Percentiles rank a stretch among this genome's conserved stretches.
Evolutionary conservation across 2,888 invertebrate genomes (phyloP).

Genomic region (Orchesellides sinensis): DNA sequence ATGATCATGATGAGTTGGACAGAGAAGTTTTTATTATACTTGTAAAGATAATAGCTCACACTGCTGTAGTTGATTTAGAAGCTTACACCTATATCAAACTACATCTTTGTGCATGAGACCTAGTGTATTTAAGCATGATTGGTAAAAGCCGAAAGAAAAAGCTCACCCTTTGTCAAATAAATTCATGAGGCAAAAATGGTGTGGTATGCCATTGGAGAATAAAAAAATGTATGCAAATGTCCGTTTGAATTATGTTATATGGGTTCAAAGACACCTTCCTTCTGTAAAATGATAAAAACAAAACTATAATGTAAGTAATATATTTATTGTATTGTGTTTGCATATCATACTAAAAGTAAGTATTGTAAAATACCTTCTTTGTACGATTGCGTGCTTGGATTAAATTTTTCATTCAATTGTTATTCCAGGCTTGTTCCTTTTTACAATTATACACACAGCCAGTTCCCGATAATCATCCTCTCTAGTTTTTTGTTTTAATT

Average conservation of each 20-base stretch:
- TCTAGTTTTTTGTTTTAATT: neutral
- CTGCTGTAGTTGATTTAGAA: neutral
- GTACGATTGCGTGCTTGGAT: slow-evolving; percentile 22
- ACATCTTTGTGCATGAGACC: too few relatives aligned
- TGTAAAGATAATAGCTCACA: neutral
- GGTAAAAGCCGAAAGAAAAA: neutral
- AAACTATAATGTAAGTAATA: neutral
- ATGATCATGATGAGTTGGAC: neutral
- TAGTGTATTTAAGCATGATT: neutral
- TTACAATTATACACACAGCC: neutral
- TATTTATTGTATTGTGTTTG: neutral
- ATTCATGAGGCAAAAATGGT: neutral
- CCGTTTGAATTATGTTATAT: slow-evolving; percentile 32
- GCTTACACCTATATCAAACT: too few relatives aligned
- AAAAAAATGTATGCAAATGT: neutral
- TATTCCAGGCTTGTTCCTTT: neutral
- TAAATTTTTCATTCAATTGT: slow-evolving; percentile 25
- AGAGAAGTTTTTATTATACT: neutral
- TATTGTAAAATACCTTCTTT: neutral
- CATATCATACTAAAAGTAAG: too few relatives aligned
- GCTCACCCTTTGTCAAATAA: too few relatives aligned
- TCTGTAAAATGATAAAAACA: neutral
- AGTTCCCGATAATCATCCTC: neutral
- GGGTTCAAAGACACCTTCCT: slow-evolving; percentile 49
- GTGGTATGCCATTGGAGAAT: neutral